These are phyloP conservation scores for Cataglyphis rosenhaueri DNA, from an alignment of 2,888 invertebrate species.

Conservation along the genomic window DNA sequence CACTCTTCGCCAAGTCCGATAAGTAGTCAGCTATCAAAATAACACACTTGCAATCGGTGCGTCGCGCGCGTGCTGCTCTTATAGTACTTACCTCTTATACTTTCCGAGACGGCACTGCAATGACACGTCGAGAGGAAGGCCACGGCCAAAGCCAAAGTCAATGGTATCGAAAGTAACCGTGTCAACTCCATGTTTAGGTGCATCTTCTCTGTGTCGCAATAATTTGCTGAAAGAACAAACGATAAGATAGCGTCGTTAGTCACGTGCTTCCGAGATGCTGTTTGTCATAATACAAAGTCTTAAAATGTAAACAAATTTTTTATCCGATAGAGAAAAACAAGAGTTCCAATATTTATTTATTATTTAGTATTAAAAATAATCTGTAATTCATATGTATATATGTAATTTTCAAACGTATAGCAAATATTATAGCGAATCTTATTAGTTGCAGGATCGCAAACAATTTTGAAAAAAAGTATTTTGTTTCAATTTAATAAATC, in stretches of 20 bases:
- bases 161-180: slow-evolving; percentile 68
- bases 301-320: neutral
- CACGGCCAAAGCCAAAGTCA: slow-evolving; percentile 75
- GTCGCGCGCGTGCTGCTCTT: slow-evolving; percentile 20
- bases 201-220: slow-evolving; percentile 18
- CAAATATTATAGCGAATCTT: neutral
- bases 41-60: slow-evolving; percentile 40
- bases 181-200: slow-evolving; percentile 68
- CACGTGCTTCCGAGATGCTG: neutral
- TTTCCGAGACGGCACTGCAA: slow-evolving; percentile 79
- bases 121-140: slow-evolving; percentile 72
- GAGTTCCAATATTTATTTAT: neutral
- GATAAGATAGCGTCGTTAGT: slow-evolving; percentile 12
- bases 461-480: neutral
- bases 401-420: neutral
- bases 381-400: neutral
- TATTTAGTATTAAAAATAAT: neutral
- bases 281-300: neutral
- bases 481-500: neutral
- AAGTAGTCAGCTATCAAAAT: slow-evolving; percentile 46
- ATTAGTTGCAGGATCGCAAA: neutral
- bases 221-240: slow-evolving; percentile 32
- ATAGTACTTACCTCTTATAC: slow-evolving; percentile 80
- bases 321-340: neutral
- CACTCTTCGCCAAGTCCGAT: slow-evolving; percentile 11